Conservation (phyloP, 2,113 vertebrate species). For the Steatornis caripensis region DNA sequence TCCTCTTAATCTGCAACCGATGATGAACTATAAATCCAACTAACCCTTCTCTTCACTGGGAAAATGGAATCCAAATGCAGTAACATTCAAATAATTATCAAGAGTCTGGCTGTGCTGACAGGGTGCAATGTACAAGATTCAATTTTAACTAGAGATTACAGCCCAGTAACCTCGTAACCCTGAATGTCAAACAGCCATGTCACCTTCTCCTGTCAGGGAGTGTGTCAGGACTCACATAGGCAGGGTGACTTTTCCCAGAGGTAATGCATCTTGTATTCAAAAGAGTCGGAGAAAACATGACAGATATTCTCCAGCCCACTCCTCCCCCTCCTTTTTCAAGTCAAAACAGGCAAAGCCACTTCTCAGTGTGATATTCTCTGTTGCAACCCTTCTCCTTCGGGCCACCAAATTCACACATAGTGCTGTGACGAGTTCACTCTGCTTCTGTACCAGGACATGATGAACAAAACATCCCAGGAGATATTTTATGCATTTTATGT, state of each 20-base stretch:
- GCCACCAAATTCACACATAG: conserved; percentile 15
- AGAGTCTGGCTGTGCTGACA: conserved; percentile 50
- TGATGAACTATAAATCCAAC: conserved; percentile 56
- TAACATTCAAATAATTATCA: conserved; percentile 68
- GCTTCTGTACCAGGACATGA: neutral
- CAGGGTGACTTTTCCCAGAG: conserved; percentile 58
- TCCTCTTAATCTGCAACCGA: conserved; percentile 27
- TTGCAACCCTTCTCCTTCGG: neutral
- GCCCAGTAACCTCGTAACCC: conserved; percentile 55
- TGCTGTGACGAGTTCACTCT: neutral
- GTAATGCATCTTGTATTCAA: conserved; percentile 45
- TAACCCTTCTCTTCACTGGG: conserved; percentile 9
- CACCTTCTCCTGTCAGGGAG: conserved; percentile 59
- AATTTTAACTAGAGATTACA: conserved; percentile 75
- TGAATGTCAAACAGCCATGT: conserved; percentile 71
- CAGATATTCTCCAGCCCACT: neutral
- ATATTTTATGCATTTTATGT: neutral
- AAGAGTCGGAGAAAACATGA: neutral
- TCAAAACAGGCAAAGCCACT: neutral
- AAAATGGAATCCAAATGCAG: conserved; percentile 66
- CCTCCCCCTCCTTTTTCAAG: neutral
- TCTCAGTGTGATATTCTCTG: neutral
- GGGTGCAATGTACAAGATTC: conserved; percentile 64
- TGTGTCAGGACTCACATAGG: conserved; percentile 48
- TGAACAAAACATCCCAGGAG: neutral